Evolutionary conservation across 2,888 invertebrate species (phyloP).

Genomic region (Scaptomyza reducta): DNA sequence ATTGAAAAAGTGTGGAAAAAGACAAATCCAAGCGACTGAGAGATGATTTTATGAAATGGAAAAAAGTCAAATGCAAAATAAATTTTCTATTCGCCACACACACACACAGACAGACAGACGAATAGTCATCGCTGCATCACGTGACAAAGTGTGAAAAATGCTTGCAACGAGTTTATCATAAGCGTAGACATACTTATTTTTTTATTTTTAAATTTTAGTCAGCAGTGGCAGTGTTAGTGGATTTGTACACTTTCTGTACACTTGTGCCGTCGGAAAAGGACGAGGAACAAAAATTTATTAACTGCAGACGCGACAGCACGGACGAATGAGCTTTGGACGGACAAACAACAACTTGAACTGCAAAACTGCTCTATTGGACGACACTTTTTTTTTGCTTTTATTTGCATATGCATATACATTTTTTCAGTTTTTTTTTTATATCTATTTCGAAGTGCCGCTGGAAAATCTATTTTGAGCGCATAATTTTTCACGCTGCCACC

Average conservation of each 20-base stretch:
- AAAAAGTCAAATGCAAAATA: conserved; percentile 27
- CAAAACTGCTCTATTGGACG: conserved; percentile 2
- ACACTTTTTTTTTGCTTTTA: conserved; percentile 9
- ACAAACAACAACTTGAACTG: conserved; percentile 22
- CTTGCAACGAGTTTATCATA: conserved; percentile 53
- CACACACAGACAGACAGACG: background rate
- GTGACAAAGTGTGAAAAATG: conserved; percentile 74
- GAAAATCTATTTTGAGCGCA: conserved; percentile 74
- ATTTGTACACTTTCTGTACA: conserved; percentile 44
- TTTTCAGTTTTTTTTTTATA: conserved; percentile 5
- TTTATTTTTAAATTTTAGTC: background rate
- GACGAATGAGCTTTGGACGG: conserved; percentile 34
- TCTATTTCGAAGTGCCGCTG: conserved; percentile 45
- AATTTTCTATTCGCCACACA: conserved; percentile 20
- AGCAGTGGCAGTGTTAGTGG: conserved; percentile 19
- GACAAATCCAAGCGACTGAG: conserved; percentile 13
- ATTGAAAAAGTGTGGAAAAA: conserved; percentile 6
- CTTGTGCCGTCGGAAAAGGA: conserved; percentile 58
- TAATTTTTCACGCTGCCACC: conserved; percentile 74
- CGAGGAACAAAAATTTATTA: conserved; percentile 67
- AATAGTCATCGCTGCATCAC: conserved; percentile 27
- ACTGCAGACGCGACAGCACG: conserved; percentile 64
- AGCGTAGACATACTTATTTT: conserved; percentile 34
- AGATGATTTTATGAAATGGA: conserved; percentile 27
- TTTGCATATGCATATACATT: background rate